phyloP scores from a whole-genome alignment of 2,113 vertebrate species.

The Engraulis encrasicolus region DNA sequence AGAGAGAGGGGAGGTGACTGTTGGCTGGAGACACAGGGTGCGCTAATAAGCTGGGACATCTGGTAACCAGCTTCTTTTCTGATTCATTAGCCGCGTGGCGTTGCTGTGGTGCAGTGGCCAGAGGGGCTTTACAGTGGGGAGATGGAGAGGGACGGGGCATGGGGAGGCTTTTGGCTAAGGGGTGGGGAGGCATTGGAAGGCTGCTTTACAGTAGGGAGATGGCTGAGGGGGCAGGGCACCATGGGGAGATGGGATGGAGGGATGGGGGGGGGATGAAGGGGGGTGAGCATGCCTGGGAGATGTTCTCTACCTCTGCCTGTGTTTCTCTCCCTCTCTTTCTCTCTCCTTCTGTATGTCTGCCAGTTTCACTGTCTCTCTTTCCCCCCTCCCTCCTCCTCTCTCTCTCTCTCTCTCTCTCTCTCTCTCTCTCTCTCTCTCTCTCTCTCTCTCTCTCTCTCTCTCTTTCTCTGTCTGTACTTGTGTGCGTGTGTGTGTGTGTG shows the following conservation, averaged over 20 bases:
- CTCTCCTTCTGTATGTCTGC: no score
- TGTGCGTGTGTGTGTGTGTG: no score
- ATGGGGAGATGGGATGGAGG: conserved; percentile 46
- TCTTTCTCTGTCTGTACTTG: no score
- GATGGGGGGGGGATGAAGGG: not conserved
- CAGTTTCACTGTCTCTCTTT: no score
- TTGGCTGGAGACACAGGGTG: conserved; percentile 62
- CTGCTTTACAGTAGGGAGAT: conserved; percentile 60
- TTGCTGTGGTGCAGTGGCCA: conserved; percentile 78
- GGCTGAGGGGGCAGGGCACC: conserved; percentile 44
- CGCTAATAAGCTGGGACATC: conserved; percentile 88
- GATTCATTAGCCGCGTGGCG: conserved; percentile 91
- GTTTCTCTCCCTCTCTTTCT: no score
- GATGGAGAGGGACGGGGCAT: no score
- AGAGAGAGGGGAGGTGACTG: no score
- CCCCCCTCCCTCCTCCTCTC: no score
- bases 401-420: no score
- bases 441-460: no score
- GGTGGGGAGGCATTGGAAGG: conserved; percentile 43
- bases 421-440: no score
- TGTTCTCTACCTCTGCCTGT: conserved; percentile 46
- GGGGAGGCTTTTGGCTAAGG: not conserved
- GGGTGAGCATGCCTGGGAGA: conserved; percentile 68
- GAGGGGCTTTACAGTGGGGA: conserved; percentile 67
- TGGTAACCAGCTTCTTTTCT: conserved; percentile 91